phyloP scores from a whole-genome alignment of 2,888 invertebrate genomes.

The Mallateleia sp. region DNA sequence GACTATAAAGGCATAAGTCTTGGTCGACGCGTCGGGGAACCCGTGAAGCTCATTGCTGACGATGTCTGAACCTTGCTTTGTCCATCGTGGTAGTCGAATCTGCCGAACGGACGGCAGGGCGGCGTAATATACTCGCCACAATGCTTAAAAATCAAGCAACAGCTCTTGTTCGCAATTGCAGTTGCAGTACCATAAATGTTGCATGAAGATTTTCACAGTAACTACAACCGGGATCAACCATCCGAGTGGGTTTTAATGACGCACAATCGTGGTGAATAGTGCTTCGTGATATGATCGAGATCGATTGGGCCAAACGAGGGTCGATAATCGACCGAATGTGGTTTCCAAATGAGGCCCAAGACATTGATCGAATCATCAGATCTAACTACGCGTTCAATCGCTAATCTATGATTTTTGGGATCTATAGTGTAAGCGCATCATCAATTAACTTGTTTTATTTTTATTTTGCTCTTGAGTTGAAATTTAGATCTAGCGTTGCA shows the following conservation, averaged over 20 bases:
- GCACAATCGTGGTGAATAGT: background rate
- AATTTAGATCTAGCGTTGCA: no score
- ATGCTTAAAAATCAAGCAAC: no score
- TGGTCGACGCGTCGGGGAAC: constrained; percentile 55
- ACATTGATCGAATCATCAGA: background rate
- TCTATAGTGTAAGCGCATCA: background rate
- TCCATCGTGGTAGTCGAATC: background rate
- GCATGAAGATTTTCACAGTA: constrained; percentile 38
- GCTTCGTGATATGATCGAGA: background rate
- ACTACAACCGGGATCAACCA: constrained; percentile 29
- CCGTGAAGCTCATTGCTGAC: constrained; percentile 36
- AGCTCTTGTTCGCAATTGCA: constrained; percentile 28
- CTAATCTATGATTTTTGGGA: background rate
- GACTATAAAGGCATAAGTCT: constrained; percentile 46
- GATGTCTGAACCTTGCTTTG: background rate
- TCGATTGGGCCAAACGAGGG: background rate
- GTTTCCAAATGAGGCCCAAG: background rate
- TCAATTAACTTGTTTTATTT: no score
- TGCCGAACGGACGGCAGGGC: background rate
- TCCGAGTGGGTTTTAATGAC: constrained; percentile 45
- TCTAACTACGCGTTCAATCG: background rate
- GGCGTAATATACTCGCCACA: background rate
- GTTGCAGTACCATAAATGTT: constrained; percentile 22
- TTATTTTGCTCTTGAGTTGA: no score
- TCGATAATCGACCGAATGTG: background rate